A percentile compares a stretch with the other conserved stretches of the same genome.
These are phyloP conservation scores for Acanthurus leucopareius DNA, from an alignment of 2,797 vertebrate genomes.

Conservation along the genomic window DNA sequence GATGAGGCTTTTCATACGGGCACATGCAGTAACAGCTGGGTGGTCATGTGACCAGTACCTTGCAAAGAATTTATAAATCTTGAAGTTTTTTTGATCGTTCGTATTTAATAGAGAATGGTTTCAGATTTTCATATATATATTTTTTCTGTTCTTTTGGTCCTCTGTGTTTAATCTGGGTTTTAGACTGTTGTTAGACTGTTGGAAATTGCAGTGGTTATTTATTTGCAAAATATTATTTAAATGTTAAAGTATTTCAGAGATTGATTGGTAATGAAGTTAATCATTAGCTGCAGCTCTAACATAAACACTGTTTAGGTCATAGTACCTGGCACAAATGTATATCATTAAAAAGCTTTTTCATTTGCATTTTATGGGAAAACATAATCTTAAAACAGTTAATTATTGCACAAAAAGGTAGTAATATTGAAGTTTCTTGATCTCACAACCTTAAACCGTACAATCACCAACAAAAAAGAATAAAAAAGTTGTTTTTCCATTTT, in stretches of 20 bases:
- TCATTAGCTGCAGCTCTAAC: neutral
- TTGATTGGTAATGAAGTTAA: neutral
- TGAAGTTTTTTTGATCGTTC: no score
- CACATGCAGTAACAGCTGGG: constrained; percentile 35
- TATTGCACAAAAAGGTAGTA: neutral
- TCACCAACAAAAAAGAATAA: neutral
- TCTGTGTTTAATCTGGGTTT: neutral
- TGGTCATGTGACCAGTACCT: constrained; percentile 17
- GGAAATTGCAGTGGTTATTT: neutral
- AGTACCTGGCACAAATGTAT: neutral
- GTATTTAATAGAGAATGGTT: no score
- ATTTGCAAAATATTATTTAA: neutral
- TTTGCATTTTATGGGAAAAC: neutral
- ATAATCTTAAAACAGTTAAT: neutral
- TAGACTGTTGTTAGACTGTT: neutral
- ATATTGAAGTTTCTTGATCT: neutral
- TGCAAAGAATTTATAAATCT: no score
- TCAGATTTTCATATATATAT: no score
- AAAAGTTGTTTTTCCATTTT: neutral
- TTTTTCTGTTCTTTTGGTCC: no score
- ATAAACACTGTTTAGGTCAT: neutral
- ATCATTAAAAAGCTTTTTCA: no score
- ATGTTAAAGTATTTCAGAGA: neutral
- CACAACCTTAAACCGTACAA: neutral
- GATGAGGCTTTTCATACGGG: constrained; percentile 44